phyloP scores from a whole-genome alignment of 1,140 invertebrate genomes.

The Nixonia krombeini region DNA sequence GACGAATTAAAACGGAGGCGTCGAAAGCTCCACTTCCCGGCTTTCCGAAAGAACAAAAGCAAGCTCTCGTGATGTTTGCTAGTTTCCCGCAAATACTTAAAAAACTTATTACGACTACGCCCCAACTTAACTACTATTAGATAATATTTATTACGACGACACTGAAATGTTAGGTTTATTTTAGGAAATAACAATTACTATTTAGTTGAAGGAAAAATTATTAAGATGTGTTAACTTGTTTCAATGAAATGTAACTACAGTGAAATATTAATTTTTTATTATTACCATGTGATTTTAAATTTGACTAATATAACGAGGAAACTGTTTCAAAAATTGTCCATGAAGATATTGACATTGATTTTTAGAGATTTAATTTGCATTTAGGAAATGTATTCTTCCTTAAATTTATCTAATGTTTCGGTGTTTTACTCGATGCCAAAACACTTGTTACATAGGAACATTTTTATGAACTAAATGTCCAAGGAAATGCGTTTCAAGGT shows the following conservation, averaged over 20 bases:
- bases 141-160: slow-evolving; percentile 6
- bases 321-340: neutral
- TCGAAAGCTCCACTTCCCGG: slow-evolving; percentile 68
- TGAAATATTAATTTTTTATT: too few relatives aligned
- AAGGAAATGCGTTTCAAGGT: neutral
- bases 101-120: slow-evolving; percentile 10
- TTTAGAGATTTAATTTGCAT: too few relatives aligned
- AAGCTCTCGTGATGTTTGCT: slow-evolving; percentile 67
- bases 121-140: slow-evolving; percentile 8
- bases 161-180: neutral
- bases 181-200: neutral
- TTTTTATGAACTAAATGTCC: neutral
- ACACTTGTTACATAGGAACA: neutral
- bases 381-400: too few relatives aligned
- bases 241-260: too few relatives aligned
- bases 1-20: slow-evolving; percentile 66
- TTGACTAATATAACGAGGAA: too few relatives aligned
- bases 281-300: too few relatives aligned
- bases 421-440: slow-evolving; percentile 2
- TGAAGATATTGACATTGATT: neutral
- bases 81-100: slow-evolving; percentile 20
- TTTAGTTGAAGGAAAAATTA: too few relatives aligned
- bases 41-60: slow-evolving; percentile 64
- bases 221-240: too few relatives aligned
- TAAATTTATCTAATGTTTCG: neutral